Percentiles rank a stretch among this genome's conserved stretches.
These are phyloP conservation scores for Orussus abietinus DNA, from an alignment of 1,140 invertebrate species.

Conservation along the genomic window DNA sequence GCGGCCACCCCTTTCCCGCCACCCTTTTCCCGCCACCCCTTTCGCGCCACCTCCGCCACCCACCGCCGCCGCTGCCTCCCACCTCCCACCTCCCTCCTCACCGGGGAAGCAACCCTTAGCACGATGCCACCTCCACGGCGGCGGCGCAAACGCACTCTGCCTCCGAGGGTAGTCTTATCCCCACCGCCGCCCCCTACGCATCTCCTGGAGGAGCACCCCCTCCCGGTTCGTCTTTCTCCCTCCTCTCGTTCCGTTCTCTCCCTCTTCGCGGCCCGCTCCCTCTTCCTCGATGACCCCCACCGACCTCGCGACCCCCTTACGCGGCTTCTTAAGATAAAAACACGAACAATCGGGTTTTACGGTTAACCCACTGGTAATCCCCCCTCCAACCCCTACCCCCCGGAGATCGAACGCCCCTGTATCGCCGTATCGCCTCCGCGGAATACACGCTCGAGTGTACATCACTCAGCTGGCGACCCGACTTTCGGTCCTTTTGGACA, in stretches of 20 bases:
- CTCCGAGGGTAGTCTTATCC: slow-evolving; percentile 53
- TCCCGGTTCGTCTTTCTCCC: background rate
- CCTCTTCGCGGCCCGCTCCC: slow-evolving; percentile 15
- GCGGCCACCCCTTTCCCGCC: slow-evolving; percentile 30
- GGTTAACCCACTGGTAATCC: slow-evolving; percentile 42
- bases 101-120: slow-evolving; percentile 37
- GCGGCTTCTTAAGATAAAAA: slow-evolving; percentile 50
- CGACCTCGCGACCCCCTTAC: slow-evolving; percentile 13
- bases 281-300: slow-evolving; percentile 7
- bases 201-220: slow-evolving; percentile 18
- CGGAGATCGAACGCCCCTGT: slow-evolving; percentile 1
- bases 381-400: slow-evolving; percentile 15
- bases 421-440: slow-evolving; percentile 12
- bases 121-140: slow-evolving; percentile 48
- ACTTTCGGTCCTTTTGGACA: slow-evolving; percentile 17
- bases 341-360: slow-evolving; percentile 48
- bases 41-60: slow-evolving; percentile 23
- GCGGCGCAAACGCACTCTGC: slow-evolving; percentile 50
- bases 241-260: slow-evolving; percentile 27
- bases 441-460: slow-evolving; percentile 9
- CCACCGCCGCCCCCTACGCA: slow-evolving; percentile 30
- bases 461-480: slow-evolving; percentile 5
- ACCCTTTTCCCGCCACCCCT: slow-evolving; percentile 29
- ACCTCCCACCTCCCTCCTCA: slow-evolving; percentile 9
- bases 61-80: slow-evolving; percentile 24